Conservation (phyloP, 2,888 invertebrate species). For the Polyommatus iphigenia region DNA sequence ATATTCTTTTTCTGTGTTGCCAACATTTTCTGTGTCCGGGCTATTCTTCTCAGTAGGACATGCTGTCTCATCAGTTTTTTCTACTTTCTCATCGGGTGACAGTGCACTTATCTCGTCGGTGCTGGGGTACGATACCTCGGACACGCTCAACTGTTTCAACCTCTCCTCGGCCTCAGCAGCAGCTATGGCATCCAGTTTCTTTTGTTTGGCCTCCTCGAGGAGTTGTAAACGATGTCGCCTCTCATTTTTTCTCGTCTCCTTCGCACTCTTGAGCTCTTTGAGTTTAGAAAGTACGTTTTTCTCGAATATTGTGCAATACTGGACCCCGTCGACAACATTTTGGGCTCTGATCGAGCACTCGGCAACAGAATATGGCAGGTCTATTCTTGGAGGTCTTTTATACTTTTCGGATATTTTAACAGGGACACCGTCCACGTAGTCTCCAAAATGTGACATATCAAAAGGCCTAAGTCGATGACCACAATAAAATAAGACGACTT, state of each 20-base stretch:
- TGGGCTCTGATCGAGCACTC: slow-evolving; percentile 65
- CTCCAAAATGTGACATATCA: slow-evolving; percentile 76
- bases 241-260: slow-evolving; percentile 82
- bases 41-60: slow-evolving; percentile 52
- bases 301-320: slow-evolving; percentile 86
- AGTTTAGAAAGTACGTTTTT: slow-evolving; percentile 85
- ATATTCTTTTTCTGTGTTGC: slow-evolving; percentile 48
- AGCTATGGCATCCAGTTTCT: slow-evolving; percentile 75
- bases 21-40: slow-evolving; percentile 47
- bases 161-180: slow-evolving; percentile 74
- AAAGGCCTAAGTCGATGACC: slow-evolving; percentile 52
- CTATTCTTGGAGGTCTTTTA: slow-evolving; percentile 85
- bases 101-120: slow-evolving; percentile 80
- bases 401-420: slow-evolving; percentile 94
- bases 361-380: slow-evolving; percentile 72
- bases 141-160: slow-evolving; percentile 78
- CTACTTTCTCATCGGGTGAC: slow-evolving; percentile 74
- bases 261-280: slow-evolving; percentile 84
- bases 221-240: slow-evolving; percentile 81
- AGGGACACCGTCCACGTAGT: slow-evolving; percentile 90
- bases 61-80: slow-evolving; percentile 59
- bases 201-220: slow-evolving; percentile 79
- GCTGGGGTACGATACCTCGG: slow-evolving; percentile 82
- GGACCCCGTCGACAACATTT: slow-evolving; percentile 60
- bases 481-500: slow-evolving; percentile 67